phyloP scores from a whole-genome alignment of 2,888 invertebrate genomes.

The Amphipyra berbera region DNA sequence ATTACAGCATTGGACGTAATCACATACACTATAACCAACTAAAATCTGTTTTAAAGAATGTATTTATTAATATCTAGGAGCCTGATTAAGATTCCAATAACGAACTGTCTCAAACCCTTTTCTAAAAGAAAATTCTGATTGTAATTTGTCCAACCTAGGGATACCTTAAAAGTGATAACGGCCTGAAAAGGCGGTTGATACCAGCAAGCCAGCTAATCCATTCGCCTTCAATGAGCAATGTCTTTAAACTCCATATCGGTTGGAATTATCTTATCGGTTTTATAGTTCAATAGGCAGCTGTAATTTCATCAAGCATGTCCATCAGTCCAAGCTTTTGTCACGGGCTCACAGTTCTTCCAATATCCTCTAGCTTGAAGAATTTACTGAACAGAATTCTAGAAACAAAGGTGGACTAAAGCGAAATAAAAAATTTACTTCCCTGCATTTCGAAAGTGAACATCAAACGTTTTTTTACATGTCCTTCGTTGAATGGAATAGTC shows the following conservation, averaged over 20 bases:
- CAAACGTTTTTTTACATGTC: constrained; percentile 17
- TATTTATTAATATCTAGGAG: too few species aligned
- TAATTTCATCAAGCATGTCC: constrained; percentile 35
- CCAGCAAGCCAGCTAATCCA: constrained; percentile 13
- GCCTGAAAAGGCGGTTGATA: constrained; percentile 22
- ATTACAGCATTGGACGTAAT: too few species aligned
- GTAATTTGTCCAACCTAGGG: constrained; percentile 4
- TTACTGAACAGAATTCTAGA: not conserved
- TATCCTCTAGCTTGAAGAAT: constrained; percentile 16
- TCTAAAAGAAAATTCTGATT: not conserved
- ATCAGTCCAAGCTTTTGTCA: constrained; percentile 14
- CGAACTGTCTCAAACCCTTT: too few species aligned
- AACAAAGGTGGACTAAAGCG: constrained; percentile 5
- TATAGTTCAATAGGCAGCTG: constrained; percentile 44
- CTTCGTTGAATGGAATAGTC: constrained; percentile 19
- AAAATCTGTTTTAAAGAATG: too few species aligned
- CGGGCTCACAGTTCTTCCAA: constrained; percentile 23
- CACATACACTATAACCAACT: too few species aligned
- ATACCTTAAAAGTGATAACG: constrained; percentile 25
- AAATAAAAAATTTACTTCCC: constrained; percentile 11
- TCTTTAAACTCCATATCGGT: constrained; percentile 40
- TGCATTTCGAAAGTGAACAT: constrained; percentile 8
- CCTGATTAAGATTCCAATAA: too few species aligned
- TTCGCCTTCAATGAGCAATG: constrained; percentile 32
- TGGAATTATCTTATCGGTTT: constrained; percentile 50